Conservation (phyloP, 2,797 vertebrate genomes). For the Microctenopoma steveboyesi region DNA sequence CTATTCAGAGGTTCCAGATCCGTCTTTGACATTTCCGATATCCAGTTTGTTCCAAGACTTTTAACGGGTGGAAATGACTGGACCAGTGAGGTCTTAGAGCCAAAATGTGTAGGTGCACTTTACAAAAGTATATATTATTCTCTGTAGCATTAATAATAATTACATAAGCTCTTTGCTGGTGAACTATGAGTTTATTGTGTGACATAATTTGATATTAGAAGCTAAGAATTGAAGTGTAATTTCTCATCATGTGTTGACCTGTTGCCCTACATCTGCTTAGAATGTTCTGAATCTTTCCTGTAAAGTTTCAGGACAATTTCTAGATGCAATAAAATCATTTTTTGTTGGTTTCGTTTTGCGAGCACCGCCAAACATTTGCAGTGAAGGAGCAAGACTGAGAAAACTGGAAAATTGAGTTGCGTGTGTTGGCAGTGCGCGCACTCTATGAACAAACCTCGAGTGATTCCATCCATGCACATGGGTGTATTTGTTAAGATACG, state of each 20-base stretch:
- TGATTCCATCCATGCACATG: constrained; percentile 33
- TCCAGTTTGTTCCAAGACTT: background rate
- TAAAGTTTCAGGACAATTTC: constrained; percentile 9
- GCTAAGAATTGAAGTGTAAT: background rate
- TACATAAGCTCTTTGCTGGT: no score
- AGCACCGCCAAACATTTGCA: constrained; percentile 20
- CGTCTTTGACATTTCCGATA: constrained; percentile 12
- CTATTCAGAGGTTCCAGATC: background rate
- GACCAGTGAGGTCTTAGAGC: background rate
- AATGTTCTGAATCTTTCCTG: constrained; percentile 12
- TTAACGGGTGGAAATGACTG: constrained; percentile 13
- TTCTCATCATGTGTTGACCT: constrained; percentile 4
- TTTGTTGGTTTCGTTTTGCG: constrained; percentile 22
- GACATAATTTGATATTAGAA: background rate
- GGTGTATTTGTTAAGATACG: constrained; percentile 47
- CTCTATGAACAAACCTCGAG: constrained; percentile 10
- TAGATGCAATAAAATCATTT: constrained; percentile 6
- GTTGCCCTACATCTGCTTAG: constrained; percentile 14
- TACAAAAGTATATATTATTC: background rate
- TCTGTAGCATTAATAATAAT: background rate
- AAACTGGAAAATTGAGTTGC: constrained; percentile 46
- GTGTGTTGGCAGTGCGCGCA: constrained; percentile 29
- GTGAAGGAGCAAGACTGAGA: constrained; percentile 13
- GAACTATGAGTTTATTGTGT: background rate
- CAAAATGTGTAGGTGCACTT: background rate